A percentile compares a stretch with the other conserved stretches of the same genome.
Conservation (phyloP, 2,797 vertebrate species). For the Chanos chanos region DNA sequence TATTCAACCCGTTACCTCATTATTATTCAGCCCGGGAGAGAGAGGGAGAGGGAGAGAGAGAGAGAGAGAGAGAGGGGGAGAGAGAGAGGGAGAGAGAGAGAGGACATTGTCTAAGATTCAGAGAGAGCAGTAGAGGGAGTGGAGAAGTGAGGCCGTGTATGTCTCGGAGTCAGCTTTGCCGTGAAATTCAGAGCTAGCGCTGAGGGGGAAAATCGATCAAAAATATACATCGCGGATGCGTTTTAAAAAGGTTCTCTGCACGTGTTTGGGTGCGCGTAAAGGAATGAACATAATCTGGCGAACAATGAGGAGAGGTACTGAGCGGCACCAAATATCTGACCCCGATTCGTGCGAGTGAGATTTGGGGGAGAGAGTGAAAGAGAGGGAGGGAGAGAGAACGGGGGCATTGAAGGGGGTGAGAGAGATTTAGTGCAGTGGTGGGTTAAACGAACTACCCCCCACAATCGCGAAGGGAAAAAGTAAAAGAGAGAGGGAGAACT, state of each 20-base stretch:
- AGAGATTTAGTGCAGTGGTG: constrained; percentile 71
- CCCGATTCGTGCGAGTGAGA: constrained; percentile 60
- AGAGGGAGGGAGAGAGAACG: constrained; percentile 25
- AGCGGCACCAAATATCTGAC: constrained; percentile 68
- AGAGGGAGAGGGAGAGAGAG: constrained; percentile 49
- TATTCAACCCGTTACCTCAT: constrained; percentile 76
- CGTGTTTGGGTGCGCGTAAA: constrained; percentile 49
- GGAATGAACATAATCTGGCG: constrained; percentile 64
- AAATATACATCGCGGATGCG: too few species aligned
- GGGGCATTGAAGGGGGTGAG: constrained; percentile 55
- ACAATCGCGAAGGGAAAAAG: constrained; percentile 56
- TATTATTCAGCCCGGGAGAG: constrained; percentile 75
- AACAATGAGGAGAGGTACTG: constrained; percentile 70
- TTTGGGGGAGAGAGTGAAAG: constrained; percentile 45
- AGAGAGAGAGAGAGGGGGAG: constrained; percentile 25
- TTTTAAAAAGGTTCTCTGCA: too few species aligned
- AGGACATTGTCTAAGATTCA: constrained; percentile 38
- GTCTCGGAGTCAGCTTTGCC: background rate
- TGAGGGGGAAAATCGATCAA: too few species aligned
- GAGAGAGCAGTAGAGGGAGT: constrained; percentile 32
- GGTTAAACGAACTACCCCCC: constrained; percentile 69
- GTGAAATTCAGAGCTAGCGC: constrained; percentile 46
- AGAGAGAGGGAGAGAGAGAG: constrained; percentile 29
- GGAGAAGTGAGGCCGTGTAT: constrained; percentile 25
- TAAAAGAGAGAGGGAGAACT: constrained; percentile 59